Percentiles rank a stretch among this genome's conserved stretches.
phyloP scores from a whole-genome alignment of 2,797 vertebrate genomes.

The Fundulus diaphanus region DNA sequence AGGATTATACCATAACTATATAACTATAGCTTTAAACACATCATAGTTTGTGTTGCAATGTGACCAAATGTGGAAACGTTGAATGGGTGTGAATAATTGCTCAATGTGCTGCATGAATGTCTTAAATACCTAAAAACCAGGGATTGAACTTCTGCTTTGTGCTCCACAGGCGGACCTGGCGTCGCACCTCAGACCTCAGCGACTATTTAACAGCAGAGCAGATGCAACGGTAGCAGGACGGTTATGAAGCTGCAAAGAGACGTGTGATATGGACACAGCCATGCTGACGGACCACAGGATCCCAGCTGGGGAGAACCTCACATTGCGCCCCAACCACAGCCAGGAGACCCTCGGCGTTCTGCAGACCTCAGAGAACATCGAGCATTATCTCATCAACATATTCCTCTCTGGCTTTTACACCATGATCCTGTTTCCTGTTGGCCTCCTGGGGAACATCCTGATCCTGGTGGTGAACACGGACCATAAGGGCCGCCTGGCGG shows the following conservation, averaged over 20 bases:
- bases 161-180: too few species aligned
- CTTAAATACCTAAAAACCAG: constrained; percentile 9
- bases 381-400: constrained; percentile 82
- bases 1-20: too few species aligned
- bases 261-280: constrained; percentile 68
- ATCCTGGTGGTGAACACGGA: constrained; percentile 90
- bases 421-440: constrained; percentile 88
- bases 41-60: too few species aligned
- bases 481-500: constrained; percentile 83
- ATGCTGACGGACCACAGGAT: constrained; percentile 36
- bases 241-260: constrained; percentile 1
- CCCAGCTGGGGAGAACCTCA: constrained; percentile 66
- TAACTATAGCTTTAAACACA: too few species aligned
- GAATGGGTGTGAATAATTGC: too few species aligned
- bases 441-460: constrained; percentile 90
- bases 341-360: constrained; percentile 6
- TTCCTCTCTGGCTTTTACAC: constrained; percentile 89
- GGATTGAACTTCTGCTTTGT: constrained; percentile 6
- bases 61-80: too few species aligned
- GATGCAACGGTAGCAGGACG: constrained; percentile 15
- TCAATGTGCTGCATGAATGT: too few species aligned
- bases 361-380: constrained; percentile 55
- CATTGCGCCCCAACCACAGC: constrained; percentile 67
- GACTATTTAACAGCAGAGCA: background rate
- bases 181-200: background rate